Base-by-base conservation (phyloP, 2,113 vertebrate genomes). In the Corvus moneduloides region DNA sequence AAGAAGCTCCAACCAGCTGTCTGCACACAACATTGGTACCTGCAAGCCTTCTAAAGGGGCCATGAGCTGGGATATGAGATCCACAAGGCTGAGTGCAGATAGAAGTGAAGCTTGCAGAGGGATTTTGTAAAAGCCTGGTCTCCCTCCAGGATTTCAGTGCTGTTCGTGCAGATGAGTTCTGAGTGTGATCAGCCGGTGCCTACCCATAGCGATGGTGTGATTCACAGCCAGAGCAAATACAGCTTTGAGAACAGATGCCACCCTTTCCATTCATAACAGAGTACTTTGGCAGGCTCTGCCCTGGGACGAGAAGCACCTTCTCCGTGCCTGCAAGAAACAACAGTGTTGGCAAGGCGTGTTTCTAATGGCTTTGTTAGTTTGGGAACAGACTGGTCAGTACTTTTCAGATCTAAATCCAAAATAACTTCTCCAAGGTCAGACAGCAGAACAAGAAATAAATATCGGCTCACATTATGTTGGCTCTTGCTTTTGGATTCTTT, bases 391-490 rank as follows among this genome's bases (percentile, higher is more conserved):
- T 89, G 73, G 76, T 90, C 73, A 81, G 49, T 91, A 51, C 61
- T 86, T 94, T 67, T 67, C 52, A 87, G 44, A 39, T 87, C 52
- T 77, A 64, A 94, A 49, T 41, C 44, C 35, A 68, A 56, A 95
- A 90, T 93, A 92, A 58, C 80, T 90, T 81, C 79, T 94, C n/a
- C 85, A 86, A 89, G 93, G 94, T 96, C 92, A 95, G 86, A 71
- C 37, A 90, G 23, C 48, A 91, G 78, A 82, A 68, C 59, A 51
- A 84, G 80, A 86, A 92, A 90, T 84, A 93, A 90, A 75, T 87
- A 66, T n/a, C 0, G 0, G 27, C 55, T 81, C 46, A 68, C 39
- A 71, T 78, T 78, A 72, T 56, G 17, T 84, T 89, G 46, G 32
- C 85, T 81, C 23, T 41, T 76, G 37, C 75, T 77, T 91, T 82